Evolutionary conservation across 2,797 vertebrate genomes (phyloP), one percentile per base, ranked within the genome.

Genomic region (Echiichthys vipera): DNA sequence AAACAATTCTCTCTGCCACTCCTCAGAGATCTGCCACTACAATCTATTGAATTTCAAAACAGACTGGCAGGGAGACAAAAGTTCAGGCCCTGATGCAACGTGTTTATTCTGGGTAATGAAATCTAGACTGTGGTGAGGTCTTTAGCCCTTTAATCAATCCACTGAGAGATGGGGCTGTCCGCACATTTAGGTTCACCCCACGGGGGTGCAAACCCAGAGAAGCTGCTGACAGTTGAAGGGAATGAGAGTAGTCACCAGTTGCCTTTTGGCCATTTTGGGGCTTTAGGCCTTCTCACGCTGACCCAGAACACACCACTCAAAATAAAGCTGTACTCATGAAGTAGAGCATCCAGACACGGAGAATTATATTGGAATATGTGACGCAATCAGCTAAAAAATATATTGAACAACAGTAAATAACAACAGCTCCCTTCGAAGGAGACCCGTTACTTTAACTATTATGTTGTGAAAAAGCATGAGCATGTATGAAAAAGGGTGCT

Each of bases 1-100:
- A 90, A 91, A 90, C 91, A 91, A 89, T 90, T 90, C 77, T 78
- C 58, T 71, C 85, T 77, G 80, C 78, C 82, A 69, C 77, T 93
- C 89, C 82, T 86, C 72, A 32, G 88, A 91, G 91, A 88, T 86
- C 79, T 85, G 81, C 88, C 72, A 77, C 88, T 74, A 86, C 78
- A 84, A 90, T 89, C 86, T 88, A 86, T 86, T 83, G 80, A 77
- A 90, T 89, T 84, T 89, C 75, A 81, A 85, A 89, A 87, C 59
- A 74, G 85, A 88, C 75, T 78, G 84, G 73, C 84, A 83, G 67
- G 45, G 59, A 80, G 73, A 81, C 67, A 85, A 77, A 86, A 80
- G 67, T 72, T 54, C 10, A 24, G 39, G 72, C 51, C 70, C 71
- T 54, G 82, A 78, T 80, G 72, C 74, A 78, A 78, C 25, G 42